Conservation (phyloP, 2,113 vertebrate genomes). For the Sisor rabdophorus region DNA sequence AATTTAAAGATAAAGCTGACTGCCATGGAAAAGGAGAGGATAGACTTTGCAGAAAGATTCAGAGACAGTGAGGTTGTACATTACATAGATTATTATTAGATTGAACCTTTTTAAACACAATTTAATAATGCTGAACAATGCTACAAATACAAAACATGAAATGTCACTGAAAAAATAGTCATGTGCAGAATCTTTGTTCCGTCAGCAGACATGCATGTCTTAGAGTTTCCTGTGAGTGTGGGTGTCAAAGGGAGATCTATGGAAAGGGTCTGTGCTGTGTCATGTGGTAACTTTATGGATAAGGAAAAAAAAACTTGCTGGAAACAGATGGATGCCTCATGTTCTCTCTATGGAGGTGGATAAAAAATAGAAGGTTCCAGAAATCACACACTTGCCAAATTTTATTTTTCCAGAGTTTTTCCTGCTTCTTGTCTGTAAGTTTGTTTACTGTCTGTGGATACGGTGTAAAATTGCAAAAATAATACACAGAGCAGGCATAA, state of each 20-base stretch:
- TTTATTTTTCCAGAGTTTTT: neutral
- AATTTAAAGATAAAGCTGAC: slow-evolving; percentile 90
- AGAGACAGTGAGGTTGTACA: slow-evolving; percentile 82
- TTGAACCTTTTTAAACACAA: no score
- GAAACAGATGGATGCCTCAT: slow-evolving; percentile 24
- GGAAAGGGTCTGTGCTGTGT: slow-evolving; percentile 5
- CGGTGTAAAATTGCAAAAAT: neutral
- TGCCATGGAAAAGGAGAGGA: slow-evolving; percentile 80
- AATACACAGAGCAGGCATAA: slow-evolving; percentile 8
- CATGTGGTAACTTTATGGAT: slow-evolving; percentile 22
- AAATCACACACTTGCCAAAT: slow-evolving; percentile 4
- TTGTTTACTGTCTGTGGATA: neutral
- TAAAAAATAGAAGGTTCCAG: neutral
- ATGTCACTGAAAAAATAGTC: slow-evolving; percentile 44
- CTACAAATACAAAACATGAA: neutral
- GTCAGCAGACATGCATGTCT: slow-evolving; percentile 1
- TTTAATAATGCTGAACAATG: no score
- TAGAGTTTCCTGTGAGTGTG: slow-evolving; percentile 21
- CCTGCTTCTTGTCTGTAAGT: neutral
- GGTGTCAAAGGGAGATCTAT: slow-evolving; percentile 17
- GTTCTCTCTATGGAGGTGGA: neutral
- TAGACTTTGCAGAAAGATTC: slow-evolving; percentile 83
- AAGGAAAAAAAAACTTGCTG: neutral
- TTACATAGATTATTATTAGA: no score
- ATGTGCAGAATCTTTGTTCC: slow-evolving; percentile 1